Base-by-base conservation (phyloP, 1,140 invertebrate species). In the Ruditapes philippinarum region DNA sequence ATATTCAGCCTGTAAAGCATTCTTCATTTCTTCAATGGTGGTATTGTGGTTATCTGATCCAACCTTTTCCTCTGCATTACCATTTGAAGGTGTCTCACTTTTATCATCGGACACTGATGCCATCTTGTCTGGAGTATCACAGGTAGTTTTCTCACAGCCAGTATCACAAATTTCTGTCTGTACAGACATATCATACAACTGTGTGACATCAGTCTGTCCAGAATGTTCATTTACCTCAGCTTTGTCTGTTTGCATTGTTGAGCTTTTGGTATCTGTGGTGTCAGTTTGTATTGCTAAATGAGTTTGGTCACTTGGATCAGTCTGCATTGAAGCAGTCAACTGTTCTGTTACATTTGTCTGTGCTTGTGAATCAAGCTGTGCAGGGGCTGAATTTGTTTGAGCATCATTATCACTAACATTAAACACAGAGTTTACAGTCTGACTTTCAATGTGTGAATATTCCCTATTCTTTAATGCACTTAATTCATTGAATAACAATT, bases 351-450 rank as follows among this genome's bases (percentile, higher is more conserved):
- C n/a, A 45, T 70, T 68, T 22, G 80, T 85, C 38, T 85, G 82
- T 54, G 62, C 60, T 12, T 90, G 51, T 22, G 78, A 73, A 33
- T 82, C 74, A 65, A 87, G n/a, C 62, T 65, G 68, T 14, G 36
- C 74, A 31, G 51, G 60, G 22, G 25, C 19, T 22, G 42, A 38
- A 33, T 86, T 84, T 28, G 82, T 90, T 60, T 90, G 89, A 45
- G 76, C 33, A 19, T 90, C 76, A 65, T 38, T 40, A 60, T 86
- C 73, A 60, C n/a, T 60, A 0, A 42, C 42, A 81, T 31, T 68
- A 57, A 57, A 89, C 19, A 82, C n/a, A 38, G 87, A 89, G 31
- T 49, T 42, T 5, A 85, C 60, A 42, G 91, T 92, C 76, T 92
- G 91, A 28, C 79, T 65, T n/a, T 90, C 81, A 51, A 33, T 28